Evolutionary conservation across 2,113 vertebrate species (phyloP), one percentile per base, ranked within the genome.

Genomic region (Calidris pugnax): DNA sequence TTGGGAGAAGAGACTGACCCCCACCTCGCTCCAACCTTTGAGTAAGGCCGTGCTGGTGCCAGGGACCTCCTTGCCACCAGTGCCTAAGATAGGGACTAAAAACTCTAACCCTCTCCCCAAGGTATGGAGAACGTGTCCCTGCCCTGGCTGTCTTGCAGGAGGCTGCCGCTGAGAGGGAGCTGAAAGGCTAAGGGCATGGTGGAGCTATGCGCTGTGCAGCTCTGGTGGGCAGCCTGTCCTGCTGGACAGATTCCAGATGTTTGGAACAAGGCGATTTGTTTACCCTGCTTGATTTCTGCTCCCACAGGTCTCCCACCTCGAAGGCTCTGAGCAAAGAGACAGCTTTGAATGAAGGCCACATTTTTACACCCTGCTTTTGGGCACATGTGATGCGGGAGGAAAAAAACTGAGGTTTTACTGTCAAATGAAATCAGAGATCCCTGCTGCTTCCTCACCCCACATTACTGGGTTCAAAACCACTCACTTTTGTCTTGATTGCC

Each of bases 331-430:
- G 41, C 10, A 50, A 48, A 71, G 32, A 48, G 33, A 9, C 10
- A 26, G 28, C 39, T 74, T 59, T 0, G 5, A 60, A 45, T 0
- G 3, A 53, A 74, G 47, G 30, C 28, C 30, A 7, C 0, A 2
- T 10, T 74, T 67, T 74, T 33, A 45, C 14, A 13, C 17, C 5
- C 15, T 23, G 12, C 21, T 80, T 4, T 60, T 4, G 26, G 64
- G 56, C 20, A 22, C 4, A 2, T 23, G 28, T 0, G 1, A 12
- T 3, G 1, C 0, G 0, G 21, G 48, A 57, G 48, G 27, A 20
- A 56, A 23, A 71, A 84, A 35, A 0, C 9, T 19, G 35, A 23
- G 32, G 9, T 28, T 78, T 78, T 78, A 11, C 35, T 50, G 26
- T 41, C 35, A 41, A 12, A n/a, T 57, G 19, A 56, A 63, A 41